phyloP scores from a whole-genome alignment of 1,140 invertebrate genomes.

The Aleiodes sp. region DNA sequence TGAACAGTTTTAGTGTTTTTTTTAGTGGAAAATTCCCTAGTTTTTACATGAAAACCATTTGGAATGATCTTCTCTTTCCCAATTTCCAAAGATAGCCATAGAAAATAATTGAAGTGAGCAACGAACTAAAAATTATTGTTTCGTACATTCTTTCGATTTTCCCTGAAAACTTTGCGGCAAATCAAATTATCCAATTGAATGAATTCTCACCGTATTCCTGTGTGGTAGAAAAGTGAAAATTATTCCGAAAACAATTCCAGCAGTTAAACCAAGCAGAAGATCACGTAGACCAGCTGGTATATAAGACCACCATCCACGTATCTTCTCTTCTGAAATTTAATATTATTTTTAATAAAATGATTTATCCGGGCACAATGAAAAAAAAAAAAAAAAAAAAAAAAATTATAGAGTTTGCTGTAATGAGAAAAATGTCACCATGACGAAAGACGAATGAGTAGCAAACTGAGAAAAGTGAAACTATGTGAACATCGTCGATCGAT shows the following conservation, averaged over 20 bases:
- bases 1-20: too few relatives aligned
- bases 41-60: too few relatives aligned
- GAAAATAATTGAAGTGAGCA: too few relatives aligned
- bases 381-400: constrained; percentile 6
- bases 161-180: too few relatives aligned
- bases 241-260: constrained; percentile 48
- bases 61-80: too few relatives aligned
- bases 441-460: constrained; percentile 51
- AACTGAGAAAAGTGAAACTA: constrained; percentile 54
- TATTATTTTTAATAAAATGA: constrained; percentile 5
- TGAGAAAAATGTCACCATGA: constrained; percentile 43
- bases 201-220: constrained; percentile 52
- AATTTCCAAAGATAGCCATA: too few relatives aligned
- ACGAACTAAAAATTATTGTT: too few relatives aligned
- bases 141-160: too few relatives aligned
- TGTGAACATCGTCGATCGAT: constrained; percentile 57
- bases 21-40: too few relatives aligned
- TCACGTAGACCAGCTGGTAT: constrained; percentile 53
- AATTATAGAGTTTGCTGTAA: not conserved
- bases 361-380: not conserved
- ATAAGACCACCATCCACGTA: constrained; percentile 50
- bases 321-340: constrained; percentile 20
- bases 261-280: constrained; percentile 47
- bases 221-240: constrained; percentile 59
- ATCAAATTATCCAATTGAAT: too few relatives aligned